Base-by-base conservation (phyloP, 1,140 invertebrate genomes). In the Gryllus bimaculatus region DNA sequence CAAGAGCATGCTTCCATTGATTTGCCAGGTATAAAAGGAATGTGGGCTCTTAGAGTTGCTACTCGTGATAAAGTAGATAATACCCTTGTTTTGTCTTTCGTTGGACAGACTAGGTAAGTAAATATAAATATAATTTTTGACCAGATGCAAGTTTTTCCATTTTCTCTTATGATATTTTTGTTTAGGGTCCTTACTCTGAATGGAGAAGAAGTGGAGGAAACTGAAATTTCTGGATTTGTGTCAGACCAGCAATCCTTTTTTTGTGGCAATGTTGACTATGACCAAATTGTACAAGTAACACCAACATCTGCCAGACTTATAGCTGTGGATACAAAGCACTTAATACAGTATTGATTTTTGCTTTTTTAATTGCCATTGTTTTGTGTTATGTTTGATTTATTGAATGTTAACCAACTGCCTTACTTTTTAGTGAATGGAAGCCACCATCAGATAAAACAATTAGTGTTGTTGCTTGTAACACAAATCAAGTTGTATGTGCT, bases 1-100 rank as follows among this genome's bases (percentile, higher is more conserved):
- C 96, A 98, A 84, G 98, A 99, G 86, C 95, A 98, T 86, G 98
- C 98, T 0, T 96, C 93, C 76, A 98, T 99, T 82, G 98, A 99
- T 89, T 88, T 99, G 79, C 92, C 94, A 18, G 96, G 97, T 48
- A 98, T 99, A 77, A 99, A 98, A 88, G 97, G 96, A 79, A 96
- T 98, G 90, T 98, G 96, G 96, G 94, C 96, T 0, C 87, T 98
- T 8, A 93, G 93, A 81, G 89, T 97, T 15, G 90, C 91, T 8
- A 90, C 89, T 8, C 88, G 87, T 54, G 87, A 86, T 0, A 87
- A 88, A 79, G 89, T 89, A 82, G 96, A 98, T 83, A 97, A 98
- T 83, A 96, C 95, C 4, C 86, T 99, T 7, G 96, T 98, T 0
- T 85, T 98, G 21, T 92, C 96, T 5, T 98, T 98, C 86, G 96